phyloP scores from a whole-genome alignment of 2,113 vertebrate genomes.

The Prionailurus bengalensis region DNA sequence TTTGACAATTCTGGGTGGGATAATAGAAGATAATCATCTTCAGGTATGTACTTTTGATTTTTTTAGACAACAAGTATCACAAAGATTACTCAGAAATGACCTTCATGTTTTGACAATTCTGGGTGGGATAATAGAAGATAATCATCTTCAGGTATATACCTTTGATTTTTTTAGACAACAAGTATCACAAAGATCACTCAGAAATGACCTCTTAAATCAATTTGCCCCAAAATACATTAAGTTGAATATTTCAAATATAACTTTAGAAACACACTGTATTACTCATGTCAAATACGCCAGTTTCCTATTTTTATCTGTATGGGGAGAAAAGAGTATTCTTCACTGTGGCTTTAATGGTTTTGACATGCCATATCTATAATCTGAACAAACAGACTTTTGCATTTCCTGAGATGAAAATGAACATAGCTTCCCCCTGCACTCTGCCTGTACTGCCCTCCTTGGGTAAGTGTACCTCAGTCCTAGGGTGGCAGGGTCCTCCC shows the following conservation, averaged over 20 bases:
- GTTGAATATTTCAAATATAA: neutral
- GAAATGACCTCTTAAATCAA: neutral
- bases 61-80: neutral
- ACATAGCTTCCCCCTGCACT: neutral
- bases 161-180: neutral
- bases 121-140: neutral
- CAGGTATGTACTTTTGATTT: neutral
- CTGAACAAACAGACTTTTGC: neutral
- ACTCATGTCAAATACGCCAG: neutral
- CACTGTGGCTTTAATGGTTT: neutral
- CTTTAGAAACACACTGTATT: neutral
- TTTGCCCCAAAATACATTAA: neutral
- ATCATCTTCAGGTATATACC: neutral
- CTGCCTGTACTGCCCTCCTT: neutral
- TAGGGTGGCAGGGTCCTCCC: neutral
- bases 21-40: neutral
- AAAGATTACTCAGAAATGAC: neutral
- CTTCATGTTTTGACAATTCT: neutral
- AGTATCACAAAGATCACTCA: neutral
- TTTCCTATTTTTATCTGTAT: neutral
- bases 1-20: neutral
- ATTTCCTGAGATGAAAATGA: neutral
- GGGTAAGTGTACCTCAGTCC: neutral
- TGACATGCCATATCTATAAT: neutral
- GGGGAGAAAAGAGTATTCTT: neutral